phyloP scores from a whole-genome alignment of 2,888 invertebrate species.

The Amphipoea oculea region DNA sequence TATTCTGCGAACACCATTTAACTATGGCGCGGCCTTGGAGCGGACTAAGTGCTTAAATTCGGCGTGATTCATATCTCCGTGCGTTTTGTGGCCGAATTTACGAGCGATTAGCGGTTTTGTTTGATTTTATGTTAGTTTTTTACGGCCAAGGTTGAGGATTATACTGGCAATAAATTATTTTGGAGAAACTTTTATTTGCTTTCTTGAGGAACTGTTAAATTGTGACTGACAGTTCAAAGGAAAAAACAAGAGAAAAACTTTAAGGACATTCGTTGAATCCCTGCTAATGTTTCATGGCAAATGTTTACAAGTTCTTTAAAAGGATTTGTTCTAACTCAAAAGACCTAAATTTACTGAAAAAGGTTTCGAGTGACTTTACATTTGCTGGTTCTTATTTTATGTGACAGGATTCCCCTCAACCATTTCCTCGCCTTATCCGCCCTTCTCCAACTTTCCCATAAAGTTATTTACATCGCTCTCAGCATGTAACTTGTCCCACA shows the following conservation, averaged over 20 bases:
- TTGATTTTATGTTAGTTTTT: constrained; percentile 43
- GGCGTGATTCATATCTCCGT: constrained; percentile 73
- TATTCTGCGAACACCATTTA: constrained; percentile 49
- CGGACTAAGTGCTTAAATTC: constrained; percentile 73
- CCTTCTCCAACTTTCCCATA: too few species aligned
- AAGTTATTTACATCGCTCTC: neutral
- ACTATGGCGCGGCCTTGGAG: constrained; percentile 70
- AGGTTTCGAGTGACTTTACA: neutral
- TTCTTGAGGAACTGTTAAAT: constrained; percentile 16
- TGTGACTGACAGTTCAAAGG: neutral
- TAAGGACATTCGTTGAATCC: neutral
- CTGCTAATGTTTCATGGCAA: neutral
- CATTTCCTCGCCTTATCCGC: neutral
- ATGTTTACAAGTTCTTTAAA: neutral
- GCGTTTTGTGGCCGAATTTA: constrained; percentile 50
- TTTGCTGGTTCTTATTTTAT: neutral
- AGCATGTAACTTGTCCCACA: constrained; percentile 56
- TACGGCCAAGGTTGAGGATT: constrained; percentile 42
- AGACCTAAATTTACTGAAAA: neutral
- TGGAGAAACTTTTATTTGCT: constrained; percentile 34
- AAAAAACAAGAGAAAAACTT: neutral
- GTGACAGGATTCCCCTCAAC: neutral
- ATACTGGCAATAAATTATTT: constrained; percentile 39
- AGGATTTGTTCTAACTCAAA: neutral
- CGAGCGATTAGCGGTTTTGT: constrained; percentile 46